A percentile compares a stretch with the other conserved stretches of the same genome.
phyloP scores from a whole-genome alignment of 2,797 vertebrate species.

The Synaphobranchus kaupii region DNA sequence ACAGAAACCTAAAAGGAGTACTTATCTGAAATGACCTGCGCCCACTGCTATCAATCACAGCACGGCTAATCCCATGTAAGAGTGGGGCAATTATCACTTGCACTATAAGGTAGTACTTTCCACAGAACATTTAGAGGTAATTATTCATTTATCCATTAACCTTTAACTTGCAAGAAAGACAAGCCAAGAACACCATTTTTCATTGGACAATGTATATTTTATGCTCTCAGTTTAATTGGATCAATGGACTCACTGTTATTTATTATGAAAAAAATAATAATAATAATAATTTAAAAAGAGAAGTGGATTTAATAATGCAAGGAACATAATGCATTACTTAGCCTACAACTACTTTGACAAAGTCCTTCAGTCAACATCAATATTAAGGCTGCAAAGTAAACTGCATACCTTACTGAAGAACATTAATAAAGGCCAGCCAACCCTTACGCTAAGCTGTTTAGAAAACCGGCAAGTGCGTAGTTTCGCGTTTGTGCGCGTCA shows the following conservation, averaged over 20 bases:
- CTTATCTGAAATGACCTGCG: background rate
- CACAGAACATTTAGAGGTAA: background rate
- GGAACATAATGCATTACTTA: background rate
- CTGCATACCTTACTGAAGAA: background rate
- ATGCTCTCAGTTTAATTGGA: slow-evolving; percentile 2
- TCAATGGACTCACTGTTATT: background rate
- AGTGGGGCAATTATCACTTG: background rate
- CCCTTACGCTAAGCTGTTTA: background rate
- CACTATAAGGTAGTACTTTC: background rate
- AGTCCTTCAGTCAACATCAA: background rate
- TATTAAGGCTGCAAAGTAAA: background rate
- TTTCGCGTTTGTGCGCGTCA: background rate
- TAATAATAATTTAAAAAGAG: background rate
- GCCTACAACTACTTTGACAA: background rate
- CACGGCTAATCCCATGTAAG: background rate
- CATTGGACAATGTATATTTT: background rate
- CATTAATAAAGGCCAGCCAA: background rate
- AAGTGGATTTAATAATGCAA: background rate
- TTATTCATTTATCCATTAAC: background rate
- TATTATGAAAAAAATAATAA: background rate
- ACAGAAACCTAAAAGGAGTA: background rate
- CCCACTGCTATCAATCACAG: background rate
- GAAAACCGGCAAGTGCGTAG: background rate
- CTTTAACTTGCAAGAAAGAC: background rate
- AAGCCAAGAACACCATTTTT: background rate